Evolutionary conservation across 2,797 vertebrate species (phyloP).

Genomic region (Hafferia zeledoni): DNA sequence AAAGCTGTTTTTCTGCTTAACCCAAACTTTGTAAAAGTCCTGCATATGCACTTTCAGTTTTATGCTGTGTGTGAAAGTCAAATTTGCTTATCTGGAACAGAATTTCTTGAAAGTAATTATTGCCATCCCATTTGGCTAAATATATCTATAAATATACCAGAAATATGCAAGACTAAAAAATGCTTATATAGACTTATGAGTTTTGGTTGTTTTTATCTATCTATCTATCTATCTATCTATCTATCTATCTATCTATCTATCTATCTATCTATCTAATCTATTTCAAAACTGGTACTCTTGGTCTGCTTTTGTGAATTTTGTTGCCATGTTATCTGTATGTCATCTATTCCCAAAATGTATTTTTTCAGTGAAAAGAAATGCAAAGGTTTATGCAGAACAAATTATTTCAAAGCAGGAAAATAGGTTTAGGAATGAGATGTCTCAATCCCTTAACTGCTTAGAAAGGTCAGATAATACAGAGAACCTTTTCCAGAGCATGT

Average conservation of each 20-base stretch:
- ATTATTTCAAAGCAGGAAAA: not conserved
- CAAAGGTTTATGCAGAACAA: not conserved
- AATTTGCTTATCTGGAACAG: conserved; percentile 48
- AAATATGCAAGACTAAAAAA: not conserved
- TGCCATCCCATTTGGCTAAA: conserved; percentile 2
- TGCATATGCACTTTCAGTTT: conserved; percentile 25
- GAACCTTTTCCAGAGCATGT: not conserved
- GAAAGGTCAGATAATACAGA: not conserved
- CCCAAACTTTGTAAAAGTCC: conserved; percentile 1
- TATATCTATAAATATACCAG: not conserved
- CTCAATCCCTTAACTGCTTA: not conserved
- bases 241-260: no score
- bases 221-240: no score
- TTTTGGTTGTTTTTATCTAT: no score
- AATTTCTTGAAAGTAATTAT: conserved; percentile 44
- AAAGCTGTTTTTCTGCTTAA: conserved; percentile 50
- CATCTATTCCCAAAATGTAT: not conserved
- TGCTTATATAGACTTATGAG: not conserved
- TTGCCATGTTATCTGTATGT: not conserved
- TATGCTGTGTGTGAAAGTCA: conserved; percentile 15
- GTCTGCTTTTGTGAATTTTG: not conserved
- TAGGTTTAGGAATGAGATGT: not conserved
- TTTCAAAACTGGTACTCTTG: not conserved
- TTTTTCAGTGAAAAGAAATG: not conserved
- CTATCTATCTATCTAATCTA: no score